Conservation (phyloP, 2,113 vertebrate genomes). For the Brienomyrus brachyistius region DNA sequence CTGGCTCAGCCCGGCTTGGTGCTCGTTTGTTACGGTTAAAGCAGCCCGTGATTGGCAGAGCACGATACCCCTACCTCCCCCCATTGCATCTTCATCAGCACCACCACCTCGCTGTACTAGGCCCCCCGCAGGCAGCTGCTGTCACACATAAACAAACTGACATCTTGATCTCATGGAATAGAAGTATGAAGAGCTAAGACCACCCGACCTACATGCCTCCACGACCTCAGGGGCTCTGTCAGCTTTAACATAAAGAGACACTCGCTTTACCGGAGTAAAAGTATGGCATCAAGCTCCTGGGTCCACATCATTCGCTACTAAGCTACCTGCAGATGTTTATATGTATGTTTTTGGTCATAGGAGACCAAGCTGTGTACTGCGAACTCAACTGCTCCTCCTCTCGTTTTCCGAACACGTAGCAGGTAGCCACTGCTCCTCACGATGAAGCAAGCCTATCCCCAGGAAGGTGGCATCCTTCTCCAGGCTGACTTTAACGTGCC, state of each 20-base stretch:
- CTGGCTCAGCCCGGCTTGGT: not conserved
- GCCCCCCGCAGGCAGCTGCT: not conserved
- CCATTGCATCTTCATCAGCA: not conserved
- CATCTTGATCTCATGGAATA: not conserved
- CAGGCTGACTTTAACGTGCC: not conserved
- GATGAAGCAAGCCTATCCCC: not conserved
- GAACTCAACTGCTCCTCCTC: not conserved
- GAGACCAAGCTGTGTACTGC: not conserved
- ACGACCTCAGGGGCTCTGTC: not conserved
- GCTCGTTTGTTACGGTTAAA: not conserved
- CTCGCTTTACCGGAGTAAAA: not conserved
- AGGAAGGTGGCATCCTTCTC: not conserved
- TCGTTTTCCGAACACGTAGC: not conserved
- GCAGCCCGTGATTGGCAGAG: not conserved
- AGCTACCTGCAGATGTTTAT: not conserved
- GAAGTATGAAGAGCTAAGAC: not conserved
- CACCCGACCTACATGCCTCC: not conserved
- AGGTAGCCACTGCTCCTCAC: not conserved
- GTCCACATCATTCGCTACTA: not conserved
- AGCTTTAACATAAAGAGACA: not conserved
- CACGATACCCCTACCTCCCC: not conserved
- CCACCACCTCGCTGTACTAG: not conserved
- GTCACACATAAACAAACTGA: not conserved
- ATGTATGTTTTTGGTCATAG: not conserved
- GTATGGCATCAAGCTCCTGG: not conserved